Base-by-base conservation (phyloP, 2,113 vertebrate species). In the Dasyprocta punctata region DNA sequence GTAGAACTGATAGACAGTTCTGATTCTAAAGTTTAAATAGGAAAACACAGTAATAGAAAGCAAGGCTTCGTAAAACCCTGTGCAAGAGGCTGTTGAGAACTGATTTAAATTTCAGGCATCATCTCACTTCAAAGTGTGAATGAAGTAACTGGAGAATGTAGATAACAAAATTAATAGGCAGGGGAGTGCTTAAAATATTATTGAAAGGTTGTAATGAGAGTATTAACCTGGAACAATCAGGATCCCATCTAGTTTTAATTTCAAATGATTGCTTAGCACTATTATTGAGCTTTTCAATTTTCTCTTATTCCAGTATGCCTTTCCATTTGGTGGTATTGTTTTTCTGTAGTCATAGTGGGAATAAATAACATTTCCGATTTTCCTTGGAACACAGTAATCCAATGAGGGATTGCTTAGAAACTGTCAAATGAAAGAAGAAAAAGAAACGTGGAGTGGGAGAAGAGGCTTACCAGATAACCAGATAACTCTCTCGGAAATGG, bases 141-240 rank as follows among this genome's bases (percentile, higher is more conserved):
- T 61, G 77, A 94, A 75, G 81, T 69, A 90, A 88, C 77, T 93
- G 87, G 86, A 95, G 85, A 86, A 81, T 86, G 33, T 41, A 96
- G 94, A 95, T 96, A 97, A 89, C 58, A 90, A 83, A 86, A 89
- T 94, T 94, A 94, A 47, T 81, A 89, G 78, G 81, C 73, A 82
- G 28, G 30, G 65, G 60, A 95, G 16, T 89, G 85, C 94, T 83
- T 90, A 92, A 93, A 95, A 96, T 94, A 89, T 19, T 97, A 63
- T 71, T 95, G 75, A 84, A 95, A 95, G 92, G 30, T 87, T 89
- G 41, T 95, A 93, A 91, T 67, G 85, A 94, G 41, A 60, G 41
- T 78, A 89, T 92, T 95, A 75, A n/a, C 52, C 85, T 90, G 49
- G 83, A 95, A 88, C 84, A 75, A 85, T 91, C 56, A 89, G 7